These are phyloP conservation scores for Metalampra italica DNA, from an alignment of 2,888 invertebrate species.

Conservation along the genomic window DNA sequence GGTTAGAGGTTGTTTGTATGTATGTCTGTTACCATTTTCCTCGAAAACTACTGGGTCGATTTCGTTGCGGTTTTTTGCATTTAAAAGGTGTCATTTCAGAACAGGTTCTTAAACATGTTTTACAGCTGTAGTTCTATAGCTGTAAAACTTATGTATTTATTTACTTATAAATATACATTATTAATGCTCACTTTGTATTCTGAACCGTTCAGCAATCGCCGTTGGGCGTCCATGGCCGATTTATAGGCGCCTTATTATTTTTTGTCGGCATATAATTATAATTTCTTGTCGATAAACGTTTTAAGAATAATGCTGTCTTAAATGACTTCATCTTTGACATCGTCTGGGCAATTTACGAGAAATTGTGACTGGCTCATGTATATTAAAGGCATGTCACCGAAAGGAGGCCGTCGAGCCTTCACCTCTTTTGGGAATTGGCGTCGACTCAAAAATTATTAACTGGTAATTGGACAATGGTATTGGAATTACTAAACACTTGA, in stretches of 20 bases:
- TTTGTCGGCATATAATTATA: conserved; percentile 24
- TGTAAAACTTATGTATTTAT: too few species aligned
- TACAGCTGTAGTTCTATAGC: too few species aligned
- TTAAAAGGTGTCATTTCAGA: too few species aligned
- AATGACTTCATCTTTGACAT: conserved; percentile 46
- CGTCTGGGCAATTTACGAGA: conserved; percentile 31
- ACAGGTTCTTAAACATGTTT: not conserved
- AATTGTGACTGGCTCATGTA: conserved; percentile 28
- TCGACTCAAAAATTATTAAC: conserved; percentile 2
- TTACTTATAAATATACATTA: not conserved
- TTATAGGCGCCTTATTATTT: conserved; percentile 33
- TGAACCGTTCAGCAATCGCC: conserved; percentile 13
- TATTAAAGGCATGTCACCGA: conserved; percentile 33
- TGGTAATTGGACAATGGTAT: not conserved
- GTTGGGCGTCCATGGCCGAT: conserved; percentile 31
- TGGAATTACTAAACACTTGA: too few species aligned
- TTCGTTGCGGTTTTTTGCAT: too few species aligned
- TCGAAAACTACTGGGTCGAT: too few species aligned
- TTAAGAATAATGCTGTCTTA: conserved; percentile 28
- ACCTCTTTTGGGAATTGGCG: conserved; percentile 19
- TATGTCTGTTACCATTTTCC: too few species aligned
- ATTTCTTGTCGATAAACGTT: conserved; percentile 33
- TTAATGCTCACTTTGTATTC: conserved; percentile 21
- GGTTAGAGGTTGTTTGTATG: too few species aligned
- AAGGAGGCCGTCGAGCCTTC: conserved; percentile 23